A percentile compares a stretch with the other conserved stretches of the same genome.
These are phyloP conservation scores for Orthosia gracilis DNA, from an alignment of 2,888 invertebrate species.

Conservation along the genomic window DNA sequence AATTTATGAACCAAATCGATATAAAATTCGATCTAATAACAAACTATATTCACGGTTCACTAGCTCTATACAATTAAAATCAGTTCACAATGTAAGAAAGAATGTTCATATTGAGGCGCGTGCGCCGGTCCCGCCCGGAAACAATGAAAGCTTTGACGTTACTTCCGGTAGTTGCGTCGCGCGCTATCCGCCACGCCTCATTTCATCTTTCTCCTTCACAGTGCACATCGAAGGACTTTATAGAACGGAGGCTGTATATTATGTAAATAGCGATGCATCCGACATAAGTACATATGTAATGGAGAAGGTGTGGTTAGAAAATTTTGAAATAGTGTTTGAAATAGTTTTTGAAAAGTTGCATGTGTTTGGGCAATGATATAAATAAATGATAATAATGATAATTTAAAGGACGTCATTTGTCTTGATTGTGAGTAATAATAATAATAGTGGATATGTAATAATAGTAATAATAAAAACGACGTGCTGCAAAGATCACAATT, in stretches of 20 bases:
- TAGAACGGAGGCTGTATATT: slow-evolving; percentile 44
- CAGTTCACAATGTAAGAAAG: slow-evolving; percentile 70
- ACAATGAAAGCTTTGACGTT: slow-evolving; percentile 85
- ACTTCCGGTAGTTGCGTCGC: slow-evolving; percentile 82
- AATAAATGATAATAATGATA: too few relatives aligned
- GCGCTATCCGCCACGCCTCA: slow-evolving; percentile 78
- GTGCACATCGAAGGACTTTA: slow-evolving; percentile 66
- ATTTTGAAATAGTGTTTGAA: background rate
- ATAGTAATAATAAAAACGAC: too few relatives aligned
- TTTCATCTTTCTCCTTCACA: slow-evolving; percentile 77
- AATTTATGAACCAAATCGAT: slow-evolving; percentile 56
- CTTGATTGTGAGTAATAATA: too few relatives aligned
- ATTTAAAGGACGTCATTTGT: too few relatives aligned
- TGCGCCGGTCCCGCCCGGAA: slow-evolving; percentile 72
- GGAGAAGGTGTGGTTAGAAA: background rate
- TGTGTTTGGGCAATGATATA: background rate
- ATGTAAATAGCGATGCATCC: slow-evolving; percentile 32
- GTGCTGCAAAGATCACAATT: too few relatives aligned
- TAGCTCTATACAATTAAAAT: slow-evolving; percentile 77
- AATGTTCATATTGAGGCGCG: slow-evolving; percentile 73
- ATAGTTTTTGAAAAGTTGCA: background rate
- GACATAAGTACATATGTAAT: background rate
- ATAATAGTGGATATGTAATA: too few relatives aligned
- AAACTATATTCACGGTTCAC: slow-evolving; percentile 68
- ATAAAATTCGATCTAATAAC: slow-evolving; percentile 60